Conservation (phyloP, 2,888 invertebrate species). For the Plagodis pulveraria region DNA sequence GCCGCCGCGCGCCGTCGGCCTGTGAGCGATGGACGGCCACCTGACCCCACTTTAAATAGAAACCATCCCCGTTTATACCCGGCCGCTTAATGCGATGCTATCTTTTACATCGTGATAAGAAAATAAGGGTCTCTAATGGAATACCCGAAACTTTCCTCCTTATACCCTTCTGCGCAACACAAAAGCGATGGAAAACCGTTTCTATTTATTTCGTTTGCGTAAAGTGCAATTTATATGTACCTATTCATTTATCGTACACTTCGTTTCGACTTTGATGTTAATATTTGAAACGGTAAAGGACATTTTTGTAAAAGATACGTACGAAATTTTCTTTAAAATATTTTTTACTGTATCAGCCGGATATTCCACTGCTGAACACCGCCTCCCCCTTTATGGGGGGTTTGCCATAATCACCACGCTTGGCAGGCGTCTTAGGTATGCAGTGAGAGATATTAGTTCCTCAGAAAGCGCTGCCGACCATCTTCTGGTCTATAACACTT, state of each 20-base stretch:
- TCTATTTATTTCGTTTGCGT: constrained; percentile 20
- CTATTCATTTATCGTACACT: neutral
- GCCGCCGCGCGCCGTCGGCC: constrained; percentile 38
- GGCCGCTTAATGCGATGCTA: constrained; percentile 72
- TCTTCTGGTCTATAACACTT: too few species aligned
- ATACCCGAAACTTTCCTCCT: constrained; percentile 33
- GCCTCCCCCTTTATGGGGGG: too few species aligned
- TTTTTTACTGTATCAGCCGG: too few species aligned
- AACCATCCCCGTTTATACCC: constrained; percentile 65
- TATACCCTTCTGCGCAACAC: constrained; percentile 31
- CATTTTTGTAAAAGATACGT: too few species aligned
- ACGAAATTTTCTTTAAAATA: too few species aligned
- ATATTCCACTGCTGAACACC: too few species aligned
- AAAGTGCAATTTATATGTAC: constrained; percentile 25
- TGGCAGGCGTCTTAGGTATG: too few species aligned
- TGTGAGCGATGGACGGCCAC: constrained; percentile 53
- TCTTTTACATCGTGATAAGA: constrained; percentile 67
- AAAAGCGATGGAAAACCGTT: constrained; percentile 29
- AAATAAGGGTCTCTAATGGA: constrained; percentile 42
- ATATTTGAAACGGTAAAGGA: too few species aligned
- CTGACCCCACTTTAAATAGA: constrained; percentile 63
- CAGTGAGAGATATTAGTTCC: too few species aligned
- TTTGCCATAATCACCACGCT: too few species aligned
- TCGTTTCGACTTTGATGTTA: too few species aligned
- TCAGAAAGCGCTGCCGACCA: too few species aligned